Evolutionary conservation across 2,113 vertebrate genomes (phyloP), one percentile per base, ranked within the genome.

Genomic region (Ifrita kowaldi): DNA sequence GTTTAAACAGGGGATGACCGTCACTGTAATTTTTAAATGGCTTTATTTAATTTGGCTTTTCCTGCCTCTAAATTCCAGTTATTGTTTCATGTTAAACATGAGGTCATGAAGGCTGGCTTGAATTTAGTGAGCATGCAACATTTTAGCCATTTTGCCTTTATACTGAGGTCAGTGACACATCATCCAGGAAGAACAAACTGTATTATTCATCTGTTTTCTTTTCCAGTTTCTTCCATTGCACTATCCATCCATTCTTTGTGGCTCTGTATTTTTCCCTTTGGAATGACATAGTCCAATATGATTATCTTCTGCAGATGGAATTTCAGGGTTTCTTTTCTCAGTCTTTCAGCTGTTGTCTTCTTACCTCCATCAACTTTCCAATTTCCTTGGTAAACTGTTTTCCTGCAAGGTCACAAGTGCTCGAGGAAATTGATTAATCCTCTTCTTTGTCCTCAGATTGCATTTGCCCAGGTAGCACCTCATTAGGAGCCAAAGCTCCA

Each of bases 11-110:
- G 30, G 30, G 21, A 42, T 82, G 65, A 37, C 49, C 1, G 0
- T 85, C 30, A 32, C 74, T 76, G 16, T 70, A 24, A 16, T 85
- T 93, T 84, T 76, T 30, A 60, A 81, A 50, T 53, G 20, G 41
- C 41, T 87, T 82, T 95, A 47, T 94, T 92, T 91, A 62, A 82
- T 84, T 97, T 96, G 89, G 87, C 89, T 89, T 82, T 76, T 77
- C 26, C 23, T 56, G 35, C 42, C 69, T 91, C 50, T 73, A 52
- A 84, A 89, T 96, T 96, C 87, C 93, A 87, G 77, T 82, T 95
- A 76, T 46, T 94, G 91, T 89, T 93, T 89, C 26, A 24, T 87
- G 84, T 76, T 62, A 62, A 85, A 60, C 44, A 41, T 85, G 74
- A 93, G 62, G 84, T 96, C 91, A 79, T 44, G 74, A 19, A 65